A percentile compares a stretch with the other conserved stretches of the same genome.
Conservation (phyloP, 2,888 invertebrate species). For the Xestia c-nigrum region DNA sequence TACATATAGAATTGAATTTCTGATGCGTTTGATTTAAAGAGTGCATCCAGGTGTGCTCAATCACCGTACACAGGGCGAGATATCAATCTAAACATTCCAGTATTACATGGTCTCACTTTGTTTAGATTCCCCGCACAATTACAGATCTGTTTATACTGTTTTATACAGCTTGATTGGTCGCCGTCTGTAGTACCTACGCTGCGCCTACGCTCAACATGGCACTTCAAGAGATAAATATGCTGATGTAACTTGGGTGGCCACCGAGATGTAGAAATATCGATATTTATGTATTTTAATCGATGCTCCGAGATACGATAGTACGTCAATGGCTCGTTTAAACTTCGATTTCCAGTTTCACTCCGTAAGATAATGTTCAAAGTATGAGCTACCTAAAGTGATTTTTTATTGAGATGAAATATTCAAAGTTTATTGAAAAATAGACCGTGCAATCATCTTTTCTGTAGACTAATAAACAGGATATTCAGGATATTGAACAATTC, state of each 20-base stretch:
- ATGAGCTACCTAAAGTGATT: conserved; percentile 52
- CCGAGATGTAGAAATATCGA: conserved; percentile 51
- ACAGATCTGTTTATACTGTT: background rate
- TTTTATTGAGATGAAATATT: conserved; percentile 69
- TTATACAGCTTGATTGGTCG: background rate
- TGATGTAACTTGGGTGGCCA: conserved; percentile 60
- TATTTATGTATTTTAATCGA: conserved; percentile 66
- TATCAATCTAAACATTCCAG: background rate
- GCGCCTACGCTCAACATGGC: conserved; percentile 40
- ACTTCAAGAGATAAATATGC: conserved; percentile 61
- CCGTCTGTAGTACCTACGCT: conserved; percentile 28
- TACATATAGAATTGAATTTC: conserved; percentile 70
- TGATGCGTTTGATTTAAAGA: conserved; percentile 82
- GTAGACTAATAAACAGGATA: conserved; percentile 50
- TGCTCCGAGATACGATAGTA: conserved; percentile 61
- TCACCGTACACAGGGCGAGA: background rate
- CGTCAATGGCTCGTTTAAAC: conserved; percentile 60
- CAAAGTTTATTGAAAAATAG: conserved; percentile 48
- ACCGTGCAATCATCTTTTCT: conserved; percentile 11
- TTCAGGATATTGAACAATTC: background rate
- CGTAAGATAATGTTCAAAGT: conserved; percentile 33
- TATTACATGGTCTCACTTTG: background rate
- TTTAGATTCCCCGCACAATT: background rate
- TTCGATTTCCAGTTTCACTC: conserved; percentile 20
- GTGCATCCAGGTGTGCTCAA: conserved; percentile 78